These are phyloP conservation scores for Paedocypris micromegethes DNA, from an alignment of 2,797 vertebrate genomes.

Conservation along the genomic window DNA sequence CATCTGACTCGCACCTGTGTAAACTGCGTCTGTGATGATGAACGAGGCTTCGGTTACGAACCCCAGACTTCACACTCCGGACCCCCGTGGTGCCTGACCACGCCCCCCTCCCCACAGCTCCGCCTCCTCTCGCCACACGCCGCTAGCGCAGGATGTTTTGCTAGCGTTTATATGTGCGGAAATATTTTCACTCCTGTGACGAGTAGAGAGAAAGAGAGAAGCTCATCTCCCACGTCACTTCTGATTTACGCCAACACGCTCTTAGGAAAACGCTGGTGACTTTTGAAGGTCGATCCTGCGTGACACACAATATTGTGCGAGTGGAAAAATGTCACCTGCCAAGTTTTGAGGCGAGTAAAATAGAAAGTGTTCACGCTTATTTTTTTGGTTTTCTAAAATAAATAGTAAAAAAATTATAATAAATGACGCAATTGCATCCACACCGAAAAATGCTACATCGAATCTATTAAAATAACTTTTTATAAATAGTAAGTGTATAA, in stretches of 20 bases:
- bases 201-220: slow-evolving; percentile 48
- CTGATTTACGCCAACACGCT: slow-evolving; percentile 5
- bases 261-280: too few relatives aligned
- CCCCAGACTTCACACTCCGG: slow-evolving; percentile 15
- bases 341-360: too few relatives aligned
- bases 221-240: slow-evolving; percentile 41
- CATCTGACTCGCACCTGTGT: slow-evolving; percentile 51
- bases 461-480: too few relatives aligned
- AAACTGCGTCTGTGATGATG: slow-evolving; percentile 42
- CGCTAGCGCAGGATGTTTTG: slow-evolving; percentile 60
- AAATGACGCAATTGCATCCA: too few relatives aligned
- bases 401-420: too few relatives aligned
- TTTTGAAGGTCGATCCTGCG: too few relatives aligned
- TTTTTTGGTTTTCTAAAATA: too few relatives aligned
- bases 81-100: slow-evolving; percentile 32
- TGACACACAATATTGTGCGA: too few relatives aligned
- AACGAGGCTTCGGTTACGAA: slow-evolving; percentile 46
- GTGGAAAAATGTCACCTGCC: too few relatives aligned
- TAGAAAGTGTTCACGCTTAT: too few relatives aligned
- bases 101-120: slow-evolving; percentile 17
- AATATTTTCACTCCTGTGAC: slow-evolving; percentile 67
- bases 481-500: too few relatives aligned
- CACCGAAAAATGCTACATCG: too few relatives aligned
- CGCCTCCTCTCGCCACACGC: slow-evolving; percentile 1
- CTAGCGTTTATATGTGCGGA: slow-evolving; percentile 66